Evolutionary conservation across 2,797 vertebrate genomes (phyloP).

Genomic region (Tapera naevia): DNA sequence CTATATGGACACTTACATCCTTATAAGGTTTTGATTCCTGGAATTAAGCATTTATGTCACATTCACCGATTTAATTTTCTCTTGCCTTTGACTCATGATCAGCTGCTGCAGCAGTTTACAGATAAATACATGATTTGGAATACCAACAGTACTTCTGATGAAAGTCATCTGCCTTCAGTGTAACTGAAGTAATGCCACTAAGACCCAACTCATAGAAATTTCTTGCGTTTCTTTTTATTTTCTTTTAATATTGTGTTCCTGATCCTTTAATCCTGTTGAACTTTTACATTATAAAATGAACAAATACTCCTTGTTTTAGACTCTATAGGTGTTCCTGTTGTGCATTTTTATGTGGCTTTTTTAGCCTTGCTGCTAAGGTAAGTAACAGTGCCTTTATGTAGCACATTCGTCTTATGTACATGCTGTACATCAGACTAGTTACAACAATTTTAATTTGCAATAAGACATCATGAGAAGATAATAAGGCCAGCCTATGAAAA

Average conservation of each 20-base stretch:
- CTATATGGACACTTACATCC: not conserved
- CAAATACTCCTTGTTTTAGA: conserved; percentile 27
- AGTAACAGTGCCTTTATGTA: not conserved
- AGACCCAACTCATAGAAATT: not conserved
- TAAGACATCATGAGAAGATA: not conserved
- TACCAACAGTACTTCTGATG: not conserved
- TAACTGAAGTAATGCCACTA: not conserved
- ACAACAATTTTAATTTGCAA: not conserved
- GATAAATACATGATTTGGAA: conserved; percentile 20
- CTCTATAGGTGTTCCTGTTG: not conserved
- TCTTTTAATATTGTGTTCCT: conserved; percentile 40
- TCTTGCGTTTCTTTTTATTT: conserved; percentile 32
- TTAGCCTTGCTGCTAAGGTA: conserved; percentile 11
- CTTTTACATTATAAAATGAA: conserved; percentile 30
- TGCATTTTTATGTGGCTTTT: not conserved
- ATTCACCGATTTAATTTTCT: not conserved
- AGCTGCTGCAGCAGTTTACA: conserved; percentile 18
- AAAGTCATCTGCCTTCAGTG: not conserved
- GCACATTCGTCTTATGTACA: not conserved
- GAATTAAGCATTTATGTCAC: not conserved
- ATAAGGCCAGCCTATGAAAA: not conserved
- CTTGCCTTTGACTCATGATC: conserved; percentile 14
- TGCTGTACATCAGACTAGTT: not conserved
- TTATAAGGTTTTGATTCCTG: not conserved
- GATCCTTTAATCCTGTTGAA: conserved; percentile 61